Conservation (phyloP, 2,797 vertebrate species). For the Myiotriccus ornatus region DNA sequence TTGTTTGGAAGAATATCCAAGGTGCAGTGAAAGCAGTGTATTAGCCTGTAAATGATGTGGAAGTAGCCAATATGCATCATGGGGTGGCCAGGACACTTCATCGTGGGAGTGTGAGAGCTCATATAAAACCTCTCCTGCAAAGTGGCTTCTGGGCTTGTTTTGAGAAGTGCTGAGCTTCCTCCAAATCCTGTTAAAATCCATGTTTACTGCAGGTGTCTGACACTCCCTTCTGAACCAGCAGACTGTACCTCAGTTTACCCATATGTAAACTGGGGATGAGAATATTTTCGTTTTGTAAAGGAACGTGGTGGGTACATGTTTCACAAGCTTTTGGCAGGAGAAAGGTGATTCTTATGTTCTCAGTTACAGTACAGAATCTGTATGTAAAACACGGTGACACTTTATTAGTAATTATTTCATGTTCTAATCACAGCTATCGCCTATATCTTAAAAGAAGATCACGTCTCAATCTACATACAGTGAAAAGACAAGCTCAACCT, state of each 20-base stretch:
- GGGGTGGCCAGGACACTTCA: neutral
- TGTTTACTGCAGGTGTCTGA: neutral
- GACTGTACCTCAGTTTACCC: neutral
- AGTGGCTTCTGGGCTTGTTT: neutral
- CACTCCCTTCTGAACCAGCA: neutral
- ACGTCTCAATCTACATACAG: neutral
- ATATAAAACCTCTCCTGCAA: neutral
- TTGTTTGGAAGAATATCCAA: neutral
- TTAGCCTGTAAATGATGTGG: neutral
- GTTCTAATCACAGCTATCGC: neutral
- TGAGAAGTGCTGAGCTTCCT: neutral
- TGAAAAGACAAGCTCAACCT: neutral
- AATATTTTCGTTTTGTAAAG: neutral
- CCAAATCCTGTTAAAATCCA: neutral
- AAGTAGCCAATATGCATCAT: neutral
- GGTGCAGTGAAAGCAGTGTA: neutral
- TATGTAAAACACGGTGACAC: neutral
- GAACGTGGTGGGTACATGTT: fast-evolving
- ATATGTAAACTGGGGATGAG: neutral
- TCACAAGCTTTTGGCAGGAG: neutral
- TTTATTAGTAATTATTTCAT: neutral
- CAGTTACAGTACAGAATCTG: neutral
- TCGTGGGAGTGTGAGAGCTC: neutral
- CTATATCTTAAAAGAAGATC: neutral
- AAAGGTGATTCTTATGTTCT: neutral